Base-by-base conservation (phyloP, 1,140 invertebrate species). In the Drosophila grimshawi region DNA sequence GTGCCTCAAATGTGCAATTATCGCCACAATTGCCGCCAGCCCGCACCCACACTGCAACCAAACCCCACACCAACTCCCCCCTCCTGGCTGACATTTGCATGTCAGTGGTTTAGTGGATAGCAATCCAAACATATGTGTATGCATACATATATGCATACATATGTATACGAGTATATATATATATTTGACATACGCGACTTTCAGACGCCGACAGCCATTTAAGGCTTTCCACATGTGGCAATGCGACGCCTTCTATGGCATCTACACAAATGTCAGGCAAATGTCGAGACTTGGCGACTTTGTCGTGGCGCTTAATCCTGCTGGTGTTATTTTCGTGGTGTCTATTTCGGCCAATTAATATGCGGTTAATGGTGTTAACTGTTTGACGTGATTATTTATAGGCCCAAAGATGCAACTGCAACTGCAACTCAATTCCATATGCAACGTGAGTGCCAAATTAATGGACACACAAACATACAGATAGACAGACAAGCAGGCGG, bases 301-400 rank as follows among this genome's bases (percentile, higher is more conserved):
- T 41, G 56, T 30, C 64, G 46, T 45, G 48, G 60, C 60, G 68
- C 74, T 43, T 79, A 81, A 79, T 81, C 79, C 79, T 77, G 74
- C 53, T 52, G 51, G 39, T 46, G 53, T 41, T 45, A 37, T 35
- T 35, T 56, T 46, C 10, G 37, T 35, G 80, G 85, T 88, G 72
- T 80, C 85, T 80, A 88, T 88, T 88, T 89, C 83, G 83, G 85
- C 80, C 85, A 88, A 88, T 88, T 88, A 88, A 88, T 88, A 88
- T 88, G 83, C 83, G 82, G 80, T 83, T 88, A 88, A 88, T 88
- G 85, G 77, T 80, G 83, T 88, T 89, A 89, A 80, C 80, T 79
- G 73, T 74, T 81, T 80, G 83, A 88, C 83, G 66, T 57, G 85
- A 60, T 88, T 88, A 88, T 88, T 88, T 88, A 88, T 83, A 71